Conservation (phyloP, 2,113 vertebrate genomes). For the Psilopsiagon aymara region DNA sequence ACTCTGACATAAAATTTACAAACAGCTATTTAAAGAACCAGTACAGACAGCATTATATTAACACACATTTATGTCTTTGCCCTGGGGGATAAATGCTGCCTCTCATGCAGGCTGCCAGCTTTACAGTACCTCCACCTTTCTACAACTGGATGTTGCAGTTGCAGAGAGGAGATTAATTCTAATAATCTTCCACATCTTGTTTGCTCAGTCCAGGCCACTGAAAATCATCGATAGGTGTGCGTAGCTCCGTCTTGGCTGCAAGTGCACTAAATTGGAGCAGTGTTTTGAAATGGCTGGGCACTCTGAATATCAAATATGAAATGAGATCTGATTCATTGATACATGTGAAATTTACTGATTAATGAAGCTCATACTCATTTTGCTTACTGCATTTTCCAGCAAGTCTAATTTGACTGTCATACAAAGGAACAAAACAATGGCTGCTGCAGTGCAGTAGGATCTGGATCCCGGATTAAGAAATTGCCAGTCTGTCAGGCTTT, state of each 20-base stretch:
- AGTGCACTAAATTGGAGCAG: background rate
- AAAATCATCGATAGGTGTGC: background rate
- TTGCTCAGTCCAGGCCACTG: background rate
- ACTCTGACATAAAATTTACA: background rate
- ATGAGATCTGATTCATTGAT: background rate
- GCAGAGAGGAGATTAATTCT: background rate
- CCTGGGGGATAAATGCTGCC: background rate
- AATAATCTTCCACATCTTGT: background rate
- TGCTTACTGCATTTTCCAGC: background rate
- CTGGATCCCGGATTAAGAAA: background rate
- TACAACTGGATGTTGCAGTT: background rate
- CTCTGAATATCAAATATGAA: background rate
- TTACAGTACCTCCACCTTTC: background rate
- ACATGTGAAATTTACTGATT: background rate
- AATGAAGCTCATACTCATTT: background rate
- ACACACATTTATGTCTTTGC: background rate
- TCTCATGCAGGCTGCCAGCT: background rate
- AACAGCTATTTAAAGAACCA: background rate
- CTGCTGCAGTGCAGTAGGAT: background rate
- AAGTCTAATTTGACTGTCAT: background rate
- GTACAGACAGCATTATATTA: background rate
- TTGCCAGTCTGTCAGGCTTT: background rate
- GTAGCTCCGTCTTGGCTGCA: background rate
- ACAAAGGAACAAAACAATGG: background rate
- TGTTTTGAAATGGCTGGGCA: background rate